Evolutionary conservation across 2,797 vertebrate species (phyloP).

Genomic region (Falco naumanni): DNA sequence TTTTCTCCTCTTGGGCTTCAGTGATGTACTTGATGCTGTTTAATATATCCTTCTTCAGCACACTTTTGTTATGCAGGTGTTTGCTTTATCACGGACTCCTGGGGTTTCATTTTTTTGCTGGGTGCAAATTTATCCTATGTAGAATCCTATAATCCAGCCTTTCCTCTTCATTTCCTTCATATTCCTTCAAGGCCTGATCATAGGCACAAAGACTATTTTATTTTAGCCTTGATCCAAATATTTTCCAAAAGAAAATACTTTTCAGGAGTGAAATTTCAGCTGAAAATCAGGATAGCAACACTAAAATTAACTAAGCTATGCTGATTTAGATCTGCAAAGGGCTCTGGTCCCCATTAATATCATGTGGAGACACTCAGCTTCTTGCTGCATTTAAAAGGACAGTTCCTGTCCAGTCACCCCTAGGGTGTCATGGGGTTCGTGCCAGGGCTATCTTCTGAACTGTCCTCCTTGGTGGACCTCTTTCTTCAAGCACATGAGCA

Average conservation of each 20-base stretch:
- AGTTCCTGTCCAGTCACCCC: background rate
- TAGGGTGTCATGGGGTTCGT: background rate
- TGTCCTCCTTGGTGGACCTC: background rate
- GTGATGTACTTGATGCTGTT: conserved; percentile 2
- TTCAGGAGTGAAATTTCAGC: background rate
- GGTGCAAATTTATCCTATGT: background rate
- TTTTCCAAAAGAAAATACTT: background rate
- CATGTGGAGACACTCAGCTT: background rate
- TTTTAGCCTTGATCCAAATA: background rate
- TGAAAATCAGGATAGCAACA: background rate
- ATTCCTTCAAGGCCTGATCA: background rate
- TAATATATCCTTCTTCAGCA: conserved; percentile 1
- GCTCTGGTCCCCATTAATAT: background rate
- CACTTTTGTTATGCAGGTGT: background rate
- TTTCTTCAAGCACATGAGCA: background rate
- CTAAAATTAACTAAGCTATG: background rate
- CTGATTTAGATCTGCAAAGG: background rate
- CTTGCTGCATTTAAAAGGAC: background rate
- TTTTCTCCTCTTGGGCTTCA: conserved; percentile 41
- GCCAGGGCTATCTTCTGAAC: background rate
- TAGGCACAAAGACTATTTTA: background rate
- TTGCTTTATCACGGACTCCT: background rate
- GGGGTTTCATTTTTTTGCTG: background rate
- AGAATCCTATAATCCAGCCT: background rate
- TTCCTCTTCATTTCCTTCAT: background rate